phyloP scores from a whole-genome alignment of 2,888 invertebrate species.

The Aricia artaxerxes region DNA sequence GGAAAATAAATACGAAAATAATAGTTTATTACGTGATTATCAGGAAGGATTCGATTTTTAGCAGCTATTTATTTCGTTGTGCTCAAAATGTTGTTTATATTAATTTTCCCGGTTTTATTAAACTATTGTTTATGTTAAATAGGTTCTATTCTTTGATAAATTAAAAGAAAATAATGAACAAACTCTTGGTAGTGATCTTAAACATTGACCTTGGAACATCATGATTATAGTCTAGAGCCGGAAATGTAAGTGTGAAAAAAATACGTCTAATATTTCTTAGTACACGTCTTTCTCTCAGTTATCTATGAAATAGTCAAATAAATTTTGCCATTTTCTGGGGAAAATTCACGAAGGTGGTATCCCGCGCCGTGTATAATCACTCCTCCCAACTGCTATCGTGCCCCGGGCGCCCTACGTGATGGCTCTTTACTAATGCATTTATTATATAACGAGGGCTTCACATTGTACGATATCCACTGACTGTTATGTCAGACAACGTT shows the following conservation, averaged over 20 bases:
- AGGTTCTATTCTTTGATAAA: neutral
- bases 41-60: neutral
- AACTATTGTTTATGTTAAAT: neutral
- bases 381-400: conserved; percentile 67
- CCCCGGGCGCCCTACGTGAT: conserved; percentile 69
- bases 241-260: too few species aligned
- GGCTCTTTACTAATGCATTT: conserved; percentile 50
- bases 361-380: conserved; percentile 61
- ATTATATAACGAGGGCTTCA: conserved; percentile 42
- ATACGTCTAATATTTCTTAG: too few species aligned
- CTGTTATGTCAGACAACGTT: conserved; percentile 37
- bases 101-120: neutral
- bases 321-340: conserved; percentile 40
- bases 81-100: neutral
- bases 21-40: neutral
- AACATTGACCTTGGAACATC: too few species aligned
- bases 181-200: neutral
- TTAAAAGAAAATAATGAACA: neutral
- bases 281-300: too few species aligned
- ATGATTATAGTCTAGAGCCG: too few species aligned
- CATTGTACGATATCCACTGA: conserved; percentile 45
- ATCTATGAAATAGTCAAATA: too few species aligned
- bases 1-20: neutral
- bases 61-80: neutral
- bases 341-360: conserved; percentile 48